Percentiles rank a stretch among this genome's conserved stretches.
Evolutionary conservation across 2,797 vertebrate genomes (phyloP).

Genomic region (Rhinogobio ventralis): DNA sequence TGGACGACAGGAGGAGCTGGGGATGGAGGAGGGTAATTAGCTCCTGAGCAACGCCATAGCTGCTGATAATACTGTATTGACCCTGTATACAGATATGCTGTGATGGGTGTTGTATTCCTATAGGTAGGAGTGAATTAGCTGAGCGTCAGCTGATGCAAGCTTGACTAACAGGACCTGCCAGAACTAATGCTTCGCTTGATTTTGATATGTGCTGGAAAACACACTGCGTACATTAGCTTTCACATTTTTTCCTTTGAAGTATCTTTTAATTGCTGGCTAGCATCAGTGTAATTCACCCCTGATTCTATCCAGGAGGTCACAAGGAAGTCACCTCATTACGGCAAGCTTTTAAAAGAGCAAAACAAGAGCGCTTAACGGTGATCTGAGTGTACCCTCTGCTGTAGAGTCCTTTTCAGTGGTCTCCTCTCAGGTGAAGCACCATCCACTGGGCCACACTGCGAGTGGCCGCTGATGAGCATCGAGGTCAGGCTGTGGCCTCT

Average conservation of each 20-base stretch:
- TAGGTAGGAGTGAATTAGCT: no score
- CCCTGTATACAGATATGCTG: no score
- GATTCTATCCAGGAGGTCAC: slow-evolving; percentile 3
- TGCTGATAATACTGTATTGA: no score
- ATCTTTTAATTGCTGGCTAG: neutral
- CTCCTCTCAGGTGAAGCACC: slow-evolving; percentile 35
- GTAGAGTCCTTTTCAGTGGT: slow-evolving; percentile 29
- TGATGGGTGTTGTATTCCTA: no score
- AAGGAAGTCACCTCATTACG: neutral
- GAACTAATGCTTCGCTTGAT: no score
- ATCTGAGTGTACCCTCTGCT: slow-evolving; percentile 13
- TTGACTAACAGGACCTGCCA: no score
- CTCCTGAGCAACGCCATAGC: no score
- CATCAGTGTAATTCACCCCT: neutral
- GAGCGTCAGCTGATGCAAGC: no score
- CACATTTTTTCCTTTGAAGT: slow-evolving; percentile 8
- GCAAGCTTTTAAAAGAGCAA: slow-evolving; percentile 8
- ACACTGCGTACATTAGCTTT: neutral
- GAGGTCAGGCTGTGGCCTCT: neutral
- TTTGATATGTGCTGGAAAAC: neutral
- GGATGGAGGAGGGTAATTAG: no score
- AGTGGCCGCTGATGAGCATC: neutral
- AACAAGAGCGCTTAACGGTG: slow-evolving; percentile 16
- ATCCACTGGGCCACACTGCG: neutral
- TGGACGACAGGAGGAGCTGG: no score